Evolutionary conservation across 2,797 vertebrate species (phyloP).

Genomic region (Catostomus latipinnis): DNA sequence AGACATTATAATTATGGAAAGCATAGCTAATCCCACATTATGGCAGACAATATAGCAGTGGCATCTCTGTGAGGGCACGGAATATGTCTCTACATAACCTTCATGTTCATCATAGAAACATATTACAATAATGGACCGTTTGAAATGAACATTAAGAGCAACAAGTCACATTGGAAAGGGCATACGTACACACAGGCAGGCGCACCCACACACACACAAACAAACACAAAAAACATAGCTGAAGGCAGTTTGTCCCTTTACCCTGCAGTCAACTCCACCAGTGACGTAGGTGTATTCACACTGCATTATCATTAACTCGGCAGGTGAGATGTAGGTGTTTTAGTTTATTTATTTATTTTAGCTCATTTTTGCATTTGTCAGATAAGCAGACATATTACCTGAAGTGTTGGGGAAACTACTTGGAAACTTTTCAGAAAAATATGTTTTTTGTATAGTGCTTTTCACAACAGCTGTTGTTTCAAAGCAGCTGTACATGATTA

Average conservation of each 20-base stretch:
- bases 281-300: background rate
- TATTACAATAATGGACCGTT: background rate
- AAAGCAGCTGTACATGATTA: too few species aligned
- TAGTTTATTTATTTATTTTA: background rate
- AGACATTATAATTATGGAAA: constrained; percentile 72
- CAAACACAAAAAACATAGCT: background rate
- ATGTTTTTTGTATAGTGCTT: too few species aligned
- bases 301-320: background rate
- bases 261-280: too few species aligned
- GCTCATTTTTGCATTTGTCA: background rate
- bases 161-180: background rate
- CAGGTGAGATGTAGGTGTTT: background rate
- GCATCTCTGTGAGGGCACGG: background rate
- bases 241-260: background rate
- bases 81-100: constrained; percentile 50
- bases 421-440: too few species aligned
- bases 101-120: background rate
- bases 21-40: constrained; percentile 72
- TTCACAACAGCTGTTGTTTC: too few species aligned
- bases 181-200: too few species aligned
- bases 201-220: background rate
- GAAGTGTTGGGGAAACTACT: too few species aligned
- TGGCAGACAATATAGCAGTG: constrained; percentile 57
- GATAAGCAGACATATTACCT: background rate
- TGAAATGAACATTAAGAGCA: background rate